Evolutionary conservation across 1,140 invertebrate genomes (phyloP).

Genomic region (Steinernema feltiae): DNA sequence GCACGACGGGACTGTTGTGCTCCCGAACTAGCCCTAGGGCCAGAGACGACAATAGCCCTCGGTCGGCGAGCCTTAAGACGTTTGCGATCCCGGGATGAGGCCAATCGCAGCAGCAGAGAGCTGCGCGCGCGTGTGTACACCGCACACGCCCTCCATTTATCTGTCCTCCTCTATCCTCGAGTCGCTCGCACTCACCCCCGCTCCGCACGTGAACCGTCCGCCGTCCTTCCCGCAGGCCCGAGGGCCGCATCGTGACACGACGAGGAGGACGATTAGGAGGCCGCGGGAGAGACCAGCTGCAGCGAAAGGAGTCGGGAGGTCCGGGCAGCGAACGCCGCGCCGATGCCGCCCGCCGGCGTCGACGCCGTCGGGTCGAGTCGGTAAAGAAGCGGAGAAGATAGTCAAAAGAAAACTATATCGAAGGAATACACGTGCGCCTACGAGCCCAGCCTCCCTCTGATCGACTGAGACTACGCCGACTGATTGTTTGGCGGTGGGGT

Average conservation of each 20-base stretch:
- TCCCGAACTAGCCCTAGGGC: constrained; percentile 8
- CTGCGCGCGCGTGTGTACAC: background rate
- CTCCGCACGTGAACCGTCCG: constrained; percentile 1
- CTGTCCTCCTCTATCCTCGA: background rate
- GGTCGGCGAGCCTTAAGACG: background rate
- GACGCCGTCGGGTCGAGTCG: background rate
- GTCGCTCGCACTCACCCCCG: background rate
- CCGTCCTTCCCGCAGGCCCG: background rate
- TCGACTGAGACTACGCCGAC: background rate
- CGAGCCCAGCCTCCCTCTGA: background rate
- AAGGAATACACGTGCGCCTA: constrained; percentile 6
- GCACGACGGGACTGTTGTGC: background rate
- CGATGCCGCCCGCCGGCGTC: too few relatives aligned
- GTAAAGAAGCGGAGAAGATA: background rate
- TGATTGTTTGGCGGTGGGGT: constrained; percentile 4
- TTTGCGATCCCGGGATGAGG: constrained; percentile 11
- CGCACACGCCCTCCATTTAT: background rate
- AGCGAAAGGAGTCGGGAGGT: background rate
- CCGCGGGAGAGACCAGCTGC: background rate
- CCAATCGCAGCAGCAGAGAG: background rate
- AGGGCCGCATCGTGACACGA: background rate
- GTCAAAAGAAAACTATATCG: background rate
- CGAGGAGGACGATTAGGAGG: background rate
- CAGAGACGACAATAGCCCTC: constrained; percentile 9
- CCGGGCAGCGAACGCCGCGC: background rate